These are phyloP conservation scores for Promerops cafer DNA, from an alignment of 2,113 vertebrate species.

Conservation along the genomic window DNA sequence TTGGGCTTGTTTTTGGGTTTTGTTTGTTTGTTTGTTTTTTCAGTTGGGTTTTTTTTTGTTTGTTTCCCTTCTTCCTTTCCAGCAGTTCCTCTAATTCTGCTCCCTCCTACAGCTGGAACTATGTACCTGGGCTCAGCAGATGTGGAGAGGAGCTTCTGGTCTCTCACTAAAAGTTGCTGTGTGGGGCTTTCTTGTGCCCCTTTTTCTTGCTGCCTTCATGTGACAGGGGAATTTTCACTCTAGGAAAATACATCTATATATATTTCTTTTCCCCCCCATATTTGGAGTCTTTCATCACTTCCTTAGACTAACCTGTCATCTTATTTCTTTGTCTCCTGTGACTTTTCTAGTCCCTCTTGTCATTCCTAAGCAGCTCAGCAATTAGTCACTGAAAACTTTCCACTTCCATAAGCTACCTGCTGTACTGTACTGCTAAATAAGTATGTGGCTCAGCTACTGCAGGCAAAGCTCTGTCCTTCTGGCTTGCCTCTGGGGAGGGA, in stretches of 20 bases:
- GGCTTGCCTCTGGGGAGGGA: background rate
- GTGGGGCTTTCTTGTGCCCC: background rate
- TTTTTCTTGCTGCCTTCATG: background rate
- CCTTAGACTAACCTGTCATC: background rate
- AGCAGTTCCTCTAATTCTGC: background rate
- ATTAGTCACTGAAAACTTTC: constrained; percentile 50
- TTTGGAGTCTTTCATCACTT: background rate
- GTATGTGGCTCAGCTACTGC: constrained; percentile 3
- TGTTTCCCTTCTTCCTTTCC: background rate
- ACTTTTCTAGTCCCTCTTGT: constrained; percentile 9
- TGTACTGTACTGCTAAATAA: constrained; percentile 29
- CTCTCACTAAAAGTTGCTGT: background rate
- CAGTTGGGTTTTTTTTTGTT: no score
- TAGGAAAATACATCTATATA: background rate
- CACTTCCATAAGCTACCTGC: constrained; percentile 23
- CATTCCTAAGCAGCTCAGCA: constrained; percentile 35
- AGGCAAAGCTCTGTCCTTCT: background rate
- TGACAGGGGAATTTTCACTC: background rate
- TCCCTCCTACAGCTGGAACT: background rate
- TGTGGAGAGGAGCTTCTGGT: background rate
- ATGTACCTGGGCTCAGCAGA: background rate
- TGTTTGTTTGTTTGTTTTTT: no score
- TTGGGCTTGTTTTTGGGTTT: background rate
- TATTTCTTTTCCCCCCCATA: background rate
- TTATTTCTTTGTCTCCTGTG: background rate